These are phyloP conservation scores for Bombus sylvicola DNA, from an alignment of 1,140 invertebrate species.

Conservation along the genomic window DNA sequence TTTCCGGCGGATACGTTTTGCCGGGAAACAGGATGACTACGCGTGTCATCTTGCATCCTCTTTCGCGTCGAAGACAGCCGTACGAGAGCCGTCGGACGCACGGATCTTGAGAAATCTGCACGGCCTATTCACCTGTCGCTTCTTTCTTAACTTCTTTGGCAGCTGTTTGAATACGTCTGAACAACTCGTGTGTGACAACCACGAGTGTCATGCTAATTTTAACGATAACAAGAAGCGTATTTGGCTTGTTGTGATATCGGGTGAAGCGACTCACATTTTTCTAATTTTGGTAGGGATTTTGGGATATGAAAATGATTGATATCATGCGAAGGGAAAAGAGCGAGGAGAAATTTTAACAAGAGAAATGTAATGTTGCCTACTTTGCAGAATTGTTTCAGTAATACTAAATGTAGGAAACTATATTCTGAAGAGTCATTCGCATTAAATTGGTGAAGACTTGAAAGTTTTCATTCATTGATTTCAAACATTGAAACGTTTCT, in stretches of 20 bases:
- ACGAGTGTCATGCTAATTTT: background rate
- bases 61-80: constrained; percentile 20
- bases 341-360: no score
- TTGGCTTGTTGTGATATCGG: background rate
- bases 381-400: no score
- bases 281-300: background rate
- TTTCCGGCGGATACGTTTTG: constrained; percentile 57
- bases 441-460: background rate
- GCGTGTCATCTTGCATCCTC: constrained; percentile 55
- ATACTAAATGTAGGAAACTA: no score
- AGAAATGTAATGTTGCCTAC: no score
- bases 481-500: background rate
- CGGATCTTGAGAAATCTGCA: constrained; percentile 24
- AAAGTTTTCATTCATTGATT: background rate
- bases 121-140: constrained; percentile 30
- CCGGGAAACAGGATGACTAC: constrained; percentile 30
- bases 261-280: background rate
- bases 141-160: background rate
- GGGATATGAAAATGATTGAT: background rate
- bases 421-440: background rate
- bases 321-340: no score
- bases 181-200: background rate
- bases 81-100: background rate
- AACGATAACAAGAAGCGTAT: no score
- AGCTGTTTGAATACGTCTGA: background rate